phyloP scores from a whole-genome alignment of 2,888 invertebrate species.

The Ptycholaimellus sp. region DNA sequence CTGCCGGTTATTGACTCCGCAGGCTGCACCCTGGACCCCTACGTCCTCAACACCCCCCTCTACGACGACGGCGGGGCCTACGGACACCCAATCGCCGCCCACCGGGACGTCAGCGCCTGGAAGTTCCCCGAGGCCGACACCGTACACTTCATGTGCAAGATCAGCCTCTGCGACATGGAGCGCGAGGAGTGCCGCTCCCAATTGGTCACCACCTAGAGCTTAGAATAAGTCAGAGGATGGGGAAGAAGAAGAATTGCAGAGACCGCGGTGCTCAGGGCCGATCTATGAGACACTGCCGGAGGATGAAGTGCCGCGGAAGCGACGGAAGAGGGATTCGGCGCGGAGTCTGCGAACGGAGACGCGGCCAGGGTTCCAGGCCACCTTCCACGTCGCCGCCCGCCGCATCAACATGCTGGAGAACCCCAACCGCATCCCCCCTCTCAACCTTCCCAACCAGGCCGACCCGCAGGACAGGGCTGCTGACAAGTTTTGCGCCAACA shows the following conservation, averaged over 20 bases:
- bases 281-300: not conserved
- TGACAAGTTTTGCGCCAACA: too few relatives aligned
- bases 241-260: too few relatives aligned
- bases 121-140: slow-evolving; percentile 20
- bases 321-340: too few relatives aligned
- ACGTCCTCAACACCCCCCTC: not conserved
- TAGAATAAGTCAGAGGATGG: too few relatives aligned
- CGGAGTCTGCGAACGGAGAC: too few relatives aligned
- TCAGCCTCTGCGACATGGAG: slow-evolving; percentile 20
- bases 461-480: too few relatives aligned
- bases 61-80: too few relatives aligned
- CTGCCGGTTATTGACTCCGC: not conserved
- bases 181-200: slow-evolving; percentile 9
- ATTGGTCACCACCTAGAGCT: slow-evolving; percentile 5
- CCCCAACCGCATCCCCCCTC: too few relatives aligned
- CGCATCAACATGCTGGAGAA: not conserved
- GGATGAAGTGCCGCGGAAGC: too few relatives aligned
- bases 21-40: not conserved
- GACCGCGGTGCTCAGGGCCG: not conserved
- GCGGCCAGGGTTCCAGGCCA: not conserved
- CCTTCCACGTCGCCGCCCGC: not conserved
- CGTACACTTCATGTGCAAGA: slow-evolving; percentile 17
- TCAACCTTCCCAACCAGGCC: too few relatives aligned
- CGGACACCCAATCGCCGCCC: too few relatives aligned
- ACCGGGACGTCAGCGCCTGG: slow-evolving; percentile 19